A percentile compares a stretch with the other conserved stretches of the same genome.
phyloP scores from a whole-genome alignment of 2,888 invertebrate genomes.

The Heteromyza rotundicornis region DNA sequence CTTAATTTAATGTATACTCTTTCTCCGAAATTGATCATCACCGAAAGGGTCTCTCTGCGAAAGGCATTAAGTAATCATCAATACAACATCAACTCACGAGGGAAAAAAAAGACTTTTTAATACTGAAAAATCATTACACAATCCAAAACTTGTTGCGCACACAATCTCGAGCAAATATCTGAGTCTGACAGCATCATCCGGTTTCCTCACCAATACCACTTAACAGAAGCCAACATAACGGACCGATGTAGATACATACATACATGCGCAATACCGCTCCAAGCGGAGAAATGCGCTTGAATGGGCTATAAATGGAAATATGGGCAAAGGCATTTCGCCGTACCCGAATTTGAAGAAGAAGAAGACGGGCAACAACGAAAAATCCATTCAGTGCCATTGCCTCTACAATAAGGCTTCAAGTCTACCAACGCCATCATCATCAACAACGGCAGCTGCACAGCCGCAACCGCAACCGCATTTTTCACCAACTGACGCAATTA shows the following conservation, averaged over 20 bases:
- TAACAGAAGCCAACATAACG: not conserved
- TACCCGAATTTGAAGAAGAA: no score
- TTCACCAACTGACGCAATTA: not conserved
- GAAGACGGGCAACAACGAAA: no score
- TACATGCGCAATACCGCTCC: not conserved
- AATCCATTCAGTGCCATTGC: no score
- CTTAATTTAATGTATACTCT: no score
- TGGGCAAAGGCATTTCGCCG: not conserved
- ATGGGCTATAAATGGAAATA: conserved; percentile 3
- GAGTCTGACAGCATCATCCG: conserved; percentile 11
- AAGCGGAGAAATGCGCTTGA: conserved; percentile 9
- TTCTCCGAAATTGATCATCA: no score
- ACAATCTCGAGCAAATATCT: conserved; percentile 2
- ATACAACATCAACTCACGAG: no score
- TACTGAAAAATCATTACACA: not conserved
- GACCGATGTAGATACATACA: not conserved
- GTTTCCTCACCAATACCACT: not conserved
- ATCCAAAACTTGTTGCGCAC: not conserved
- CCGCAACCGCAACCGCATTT: not conserved
- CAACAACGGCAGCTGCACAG: not conserved
- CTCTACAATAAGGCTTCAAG: not conserved
- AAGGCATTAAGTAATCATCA: no score
- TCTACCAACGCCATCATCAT: not conserved
- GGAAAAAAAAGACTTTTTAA: no score
- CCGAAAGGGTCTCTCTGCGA: no score